A percentile compares a stretch with the other conserved stretches of the same genome.
Evolutionary conservation across 2,888 invertebrate species (phyloP).

Genomic region (Idaea straminata): DNA sequence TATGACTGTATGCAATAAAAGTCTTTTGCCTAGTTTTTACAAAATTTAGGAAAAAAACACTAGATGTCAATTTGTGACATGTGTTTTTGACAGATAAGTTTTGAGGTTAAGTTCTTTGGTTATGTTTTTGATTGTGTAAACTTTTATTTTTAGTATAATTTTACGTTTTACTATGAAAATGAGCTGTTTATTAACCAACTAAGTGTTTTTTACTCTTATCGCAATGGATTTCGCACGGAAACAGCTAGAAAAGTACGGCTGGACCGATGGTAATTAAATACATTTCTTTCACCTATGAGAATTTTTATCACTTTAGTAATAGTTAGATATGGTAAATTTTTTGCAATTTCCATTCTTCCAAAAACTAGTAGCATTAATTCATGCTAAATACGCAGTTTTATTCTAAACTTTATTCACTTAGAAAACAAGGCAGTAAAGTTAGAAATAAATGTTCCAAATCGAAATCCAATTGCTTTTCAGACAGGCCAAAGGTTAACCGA

Average conservation of each 20-base stretch:
- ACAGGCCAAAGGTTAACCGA: neutral
- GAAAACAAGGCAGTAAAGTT: neutral
- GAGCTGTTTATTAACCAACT: neutral
- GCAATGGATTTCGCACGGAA: slow-evolving; percentile 85
- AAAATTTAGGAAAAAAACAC: no score
- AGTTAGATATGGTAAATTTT: neutral
- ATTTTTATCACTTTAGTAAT: neutral
- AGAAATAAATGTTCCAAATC: neutral
- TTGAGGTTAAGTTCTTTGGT: no score
- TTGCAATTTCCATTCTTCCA: no score
- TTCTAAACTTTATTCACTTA: neutral
- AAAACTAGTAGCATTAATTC: no score
- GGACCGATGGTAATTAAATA: slow-evolving; percentile 75
- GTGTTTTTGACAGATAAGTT: no score
- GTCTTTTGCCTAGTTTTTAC: no score
- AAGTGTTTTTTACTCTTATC: neutral
- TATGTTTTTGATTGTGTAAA: no score
- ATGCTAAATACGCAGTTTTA: neutral
- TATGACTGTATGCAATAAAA: no score
- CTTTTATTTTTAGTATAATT: no score
- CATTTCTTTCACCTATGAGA: neutral
- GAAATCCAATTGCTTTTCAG: neutral
- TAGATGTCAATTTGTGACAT: no score
- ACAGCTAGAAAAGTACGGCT: slow-evolving; percentile 88
- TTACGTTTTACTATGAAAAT: neutral